Conservation (phyloP, 2,888 invertebrate species). For the Clitarchus hookeri region DNA sequence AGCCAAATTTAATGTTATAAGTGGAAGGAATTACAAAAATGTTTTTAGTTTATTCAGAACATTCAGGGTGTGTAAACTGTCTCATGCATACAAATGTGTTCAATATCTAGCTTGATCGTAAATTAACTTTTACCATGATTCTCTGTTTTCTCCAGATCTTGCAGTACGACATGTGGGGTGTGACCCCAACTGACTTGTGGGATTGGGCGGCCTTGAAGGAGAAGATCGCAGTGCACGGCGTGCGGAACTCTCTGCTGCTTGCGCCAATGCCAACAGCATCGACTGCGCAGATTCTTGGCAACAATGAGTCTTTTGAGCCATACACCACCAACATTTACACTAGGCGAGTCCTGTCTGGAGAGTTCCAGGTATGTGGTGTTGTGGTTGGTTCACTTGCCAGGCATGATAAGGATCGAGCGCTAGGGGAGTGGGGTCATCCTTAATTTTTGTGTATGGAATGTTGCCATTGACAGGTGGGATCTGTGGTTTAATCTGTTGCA, state of each 20-base stretch:
- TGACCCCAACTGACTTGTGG: slow-evolving; percentile 84
- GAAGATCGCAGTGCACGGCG: slow-evolving; percentile 85
- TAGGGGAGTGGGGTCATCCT: no score
- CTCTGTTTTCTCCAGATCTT: slow-evolving; percentile 63
- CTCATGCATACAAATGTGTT: no score
- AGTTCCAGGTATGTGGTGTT: slow-evolving; percentile 65
- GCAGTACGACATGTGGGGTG: slow-evolving; percentile 98
- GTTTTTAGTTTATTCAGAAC: no score
- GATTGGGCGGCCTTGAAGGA: slow-evolving; percentile 84
- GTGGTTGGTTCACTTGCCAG: no score
- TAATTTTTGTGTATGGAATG: no score
- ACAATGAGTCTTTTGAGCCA: slow-evolving; percentile 97
- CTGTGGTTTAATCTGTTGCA: no score
- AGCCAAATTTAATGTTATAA: no score
- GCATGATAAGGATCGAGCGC: no score
- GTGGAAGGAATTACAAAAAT: no score
- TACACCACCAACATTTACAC: slow-evolving; percentile 98
- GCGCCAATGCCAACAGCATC: slow-evolving; percentile 99
- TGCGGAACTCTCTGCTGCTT: slow-evolving; percentile 89
- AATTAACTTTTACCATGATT: background rate
- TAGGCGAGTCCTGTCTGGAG: slow-evolving; percentile 91
- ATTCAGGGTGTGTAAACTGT: no score
- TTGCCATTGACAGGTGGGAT: no score
- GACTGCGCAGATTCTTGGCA: slow-evolving; percentile 98
- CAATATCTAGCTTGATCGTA: no score